Conservation (phyloP, 1,140 invertebrate genomes). For the Xylocopa sonorina region DNA sequence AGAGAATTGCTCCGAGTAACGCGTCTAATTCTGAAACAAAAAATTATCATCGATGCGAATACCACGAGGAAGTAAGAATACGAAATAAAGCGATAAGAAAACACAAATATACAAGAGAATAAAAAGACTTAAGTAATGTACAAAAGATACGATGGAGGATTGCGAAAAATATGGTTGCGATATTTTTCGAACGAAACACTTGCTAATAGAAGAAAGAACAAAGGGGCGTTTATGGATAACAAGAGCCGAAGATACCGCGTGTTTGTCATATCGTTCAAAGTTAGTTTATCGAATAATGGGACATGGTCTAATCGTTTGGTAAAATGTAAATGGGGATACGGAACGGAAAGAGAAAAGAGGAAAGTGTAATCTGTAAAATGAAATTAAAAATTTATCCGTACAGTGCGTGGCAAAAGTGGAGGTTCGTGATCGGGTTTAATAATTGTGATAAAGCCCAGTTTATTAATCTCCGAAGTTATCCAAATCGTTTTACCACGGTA, state of each 20-base stretch:
- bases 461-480: too few species aligned
- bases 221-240: neutral
- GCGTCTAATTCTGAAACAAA: neutral
- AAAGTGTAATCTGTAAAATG: slow-evolving; percentile 33
- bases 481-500: too few species aligned
- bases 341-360: neutral
- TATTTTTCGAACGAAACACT: slow-evolving; percentile 8
- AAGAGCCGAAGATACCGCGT: neutral
- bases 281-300: neutral
- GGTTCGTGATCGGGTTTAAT: neutral
- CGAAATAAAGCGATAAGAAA: neutral
- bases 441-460: too few species aligned
- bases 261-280: slow-evolving; percentile 41
- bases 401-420: neutral
- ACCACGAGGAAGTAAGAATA: neutral
- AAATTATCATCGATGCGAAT: neutral
- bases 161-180: neutral
- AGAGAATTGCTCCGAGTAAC: neutral
- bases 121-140: slow-evolving; percentile 36
- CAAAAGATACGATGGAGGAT: slow-evolving; percentile 3
- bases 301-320: neutral
- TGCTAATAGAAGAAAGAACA: neutral
- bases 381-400: slow-evolving; percentile 11
- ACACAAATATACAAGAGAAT: slow-evolving; percentile 12
- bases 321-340: slow-evolving; percentile 7